These are phyloP conservation scores for Leptinotarsa undecemlineata DNA, from an alignment of 1,140 invertebrate genomes.

Conservation along the genomic window DNA sequence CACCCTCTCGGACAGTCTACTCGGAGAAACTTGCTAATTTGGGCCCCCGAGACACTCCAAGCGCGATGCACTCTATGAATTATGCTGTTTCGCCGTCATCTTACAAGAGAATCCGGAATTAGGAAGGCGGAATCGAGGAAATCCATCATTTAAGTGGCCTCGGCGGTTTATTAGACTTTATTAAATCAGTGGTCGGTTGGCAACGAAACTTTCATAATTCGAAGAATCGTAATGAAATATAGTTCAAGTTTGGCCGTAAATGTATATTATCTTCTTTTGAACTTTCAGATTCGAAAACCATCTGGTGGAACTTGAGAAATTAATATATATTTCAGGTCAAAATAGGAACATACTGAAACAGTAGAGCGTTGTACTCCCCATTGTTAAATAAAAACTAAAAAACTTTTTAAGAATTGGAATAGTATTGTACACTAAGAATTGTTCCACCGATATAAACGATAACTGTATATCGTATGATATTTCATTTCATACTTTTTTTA, in stretches of 20 bases:
- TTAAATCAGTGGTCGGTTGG: not conserved
- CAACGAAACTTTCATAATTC: not conserved
- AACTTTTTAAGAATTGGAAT: no score
- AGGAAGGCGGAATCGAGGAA: not conserved
- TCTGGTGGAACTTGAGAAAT: no score
- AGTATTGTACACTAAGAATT: no score
- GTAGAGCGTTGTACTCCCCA: no score
- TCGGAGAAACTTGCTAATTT: constrained; percentile 45
- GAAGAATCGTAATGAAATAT: not conserved
- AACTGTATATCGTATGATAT: no score
- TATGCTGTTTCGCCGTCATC: constrained; percentile 25
- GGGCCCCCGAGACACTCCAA: constrained; percentile 30
- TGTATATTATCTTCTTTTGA: not conserved
- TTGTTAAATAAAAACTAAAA: no score
- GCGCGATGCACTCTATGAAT: constrained; percentile 35
- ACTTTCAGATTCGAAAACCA: no score
- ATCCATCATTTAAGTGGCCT: constrained; percentile 16
- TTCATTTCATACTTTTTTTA: no score
- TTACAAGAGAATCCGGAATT: constrained; percentile 21
- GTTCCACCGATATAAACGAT: no score
- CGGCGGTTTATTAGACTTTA: not conserved
- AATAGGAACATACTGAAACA: no score
- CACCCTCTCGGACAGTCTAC: constrained; percentile 38
- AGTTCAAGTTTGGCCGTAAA: not conserved
- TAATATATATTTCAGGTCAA: no score